Evolutionary conservation across 2,797 vertebrate genomes (phyloP).

Genomic region (Busarellus nigricollis): DNA sequence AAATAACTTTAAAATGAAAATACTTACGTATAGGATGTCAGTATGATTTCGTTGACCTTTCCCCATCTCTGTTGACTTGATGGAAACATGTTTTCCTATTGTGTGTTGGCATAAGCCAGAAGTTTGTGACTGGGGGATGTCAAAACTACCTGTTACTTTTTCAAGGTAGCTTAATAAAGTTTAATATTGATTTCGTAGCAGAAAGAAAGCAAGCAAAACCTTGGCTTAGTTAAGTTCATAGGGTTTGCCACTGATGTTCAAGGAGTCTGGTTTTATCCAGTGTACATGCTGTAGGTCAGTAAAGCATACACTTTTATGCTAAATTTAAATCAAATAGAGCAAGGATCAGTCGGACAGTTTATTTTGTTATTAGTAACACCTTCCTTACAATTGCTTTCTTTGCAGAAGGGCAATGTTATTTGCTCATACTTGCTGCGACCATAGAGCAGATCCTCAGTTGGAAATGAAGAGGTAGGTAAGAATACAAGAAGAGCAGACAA

Average conservation of each 20-base stretch:
- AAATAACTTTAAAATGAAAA: not conserved
- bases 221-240: not conserved
- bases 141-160: not conserved
- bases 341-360: not conserved
- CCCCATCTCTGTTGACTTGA: not conserved
- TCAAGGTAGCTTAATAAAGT: not conserved
- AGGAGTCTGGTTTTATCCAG: not conserved
- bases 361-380: not conserved
- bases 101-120: not conserved
- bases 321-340: not conserved
- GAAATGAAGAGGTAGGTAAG: not conserved
- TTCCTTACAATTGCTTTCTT: not conserved
- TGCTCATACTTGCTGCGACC: not conserved
- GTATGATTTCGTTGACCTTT: not conserved
- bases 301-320: not conserved
- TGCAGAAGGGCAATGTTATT: not conserved
- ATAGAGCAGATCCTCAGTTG: not conserved
- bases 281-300: not conserved
- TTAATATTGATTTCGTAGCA: not conserved
- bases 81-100: not conserved
- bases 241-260: not conserved
- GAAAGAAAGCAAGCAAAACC: not conserved
- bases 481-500: not conserved
- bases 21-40: accelerated
- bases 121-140: not conserved